Base-by-base conservation (phyloP, 1,140 invertebrate genomes). In the Oryzaephilus surinamensis region DNA sequence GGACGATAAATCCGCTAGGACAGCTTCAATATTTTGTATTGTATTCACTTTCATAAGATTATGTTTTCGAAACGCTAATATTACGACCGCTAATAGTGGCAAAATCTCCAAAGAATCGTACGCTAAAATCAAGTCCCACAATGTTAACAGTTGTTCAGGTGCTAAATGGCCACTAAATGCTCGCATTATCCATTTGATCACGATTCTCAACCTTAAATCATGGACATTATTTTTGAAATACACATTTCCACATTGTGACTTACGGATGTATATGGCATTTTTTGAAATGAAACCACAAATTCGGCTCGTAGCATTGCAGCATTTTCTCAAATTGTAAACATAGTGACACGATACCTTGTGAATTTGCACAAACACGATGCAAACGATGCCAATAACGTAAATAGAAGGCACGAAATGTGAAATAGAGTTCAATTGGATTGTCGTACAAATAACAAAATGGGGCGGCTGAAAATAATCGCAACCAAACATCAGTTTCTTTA, bases 121-220 rank as follows among this genome's bases (percentile, higher is more conserved):
- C 5, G 85, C 90, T 1, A 97, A 65, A 35, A 97, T 78, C 36
- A 61, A 66, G 61, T 97, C 92, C 92, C 92, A 97, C 6, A 97
- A 65, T 20, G 84, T 76, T 0, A 97, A 66, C 0, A 97, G 66
- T 61, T 97, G 91, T 51, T 94, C 89, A 3, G 88, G 88, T 0
- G 87, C 81, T 30, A 97, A 66, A 58, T 93, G 88, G 0, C 93
- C 92, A 48, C 90, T 94, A 58, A 95, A 97, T 2, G 84, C 90
- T 44, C 90, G 70, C 73, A 96, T 93, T 6, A 97, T 62, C 93
- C 93, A 97, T 61, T 94, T 94, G 57, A 96, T 92, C 2, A 92
- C 88, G 12, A 96, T 76, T 52, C 82, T 75, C 18, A 92, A 69
- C n/a, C 86, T 88, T 47, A 21, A 68, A 62, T 37, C 10, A 11